Evolutionary conservation across 1,140 invertebrate genomes (phyloP), one percentile per base, ranked within the genome.

Genomic region (Steinernema feltiae): DNA sequence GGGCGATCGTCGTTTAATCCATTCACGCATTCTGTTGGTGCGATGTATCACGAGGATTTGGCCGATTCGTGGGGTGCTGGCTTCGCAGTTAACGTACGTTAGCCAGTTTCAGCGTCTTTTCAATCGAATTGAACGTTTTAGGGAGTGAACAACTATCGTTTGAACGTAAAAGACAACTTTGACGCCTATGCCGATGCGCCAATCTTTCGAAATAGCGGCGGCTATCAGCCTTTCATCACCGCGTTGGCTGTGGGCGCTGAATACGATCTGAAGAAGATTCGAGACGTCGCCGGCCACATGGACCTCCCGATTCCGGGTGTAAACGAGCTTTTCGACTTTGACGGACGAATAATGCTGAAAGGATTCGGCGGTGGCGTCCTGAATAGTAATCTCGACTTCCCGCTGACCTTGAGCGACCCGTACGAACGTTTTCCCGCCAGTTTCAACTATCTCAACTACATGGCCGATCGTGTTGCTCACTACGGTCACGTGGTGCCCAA

Each of bases 31-130:
- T 74, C 79, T 48, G 77, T 80, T n/a, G 53, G 71, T 21, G 79
- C 79, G n/a, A 77, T 80, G 1, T 80, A 76, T 63, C 76, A 79
- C 31, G 79, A 80, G 72, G 79, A 80, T 80, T 75, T 80, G 30
- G 73, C 74, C 32, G 79, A 80, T 74, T 80, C 78, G 30, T 80
- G 79, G 79, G 77, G 77, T 21, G 71, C 79, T 21, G 79, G 79
- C 27, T 80, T 76, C 69, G 79, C 77, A 31, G 79, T 80, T 48
- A 80, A 80, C 69, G 79, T 80, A 53, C 27, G 71, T 74, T 41
- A 41, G 35, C 35, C 35, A 41, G 35, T 18, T 18, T 41, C 7
- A 7, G 18, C 18, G 35, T 41, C 35, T 18, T 41, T 41, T 41
- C 18, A 7, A 18, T 41, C 35, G 7, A 41, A 41, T 41, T 41